A percentile compares a stretch with the other conserved stretches of the same genome.
Conservation (phyloP, 2,797 vertebrate species). For the Numenius phaeopus region DNA sequence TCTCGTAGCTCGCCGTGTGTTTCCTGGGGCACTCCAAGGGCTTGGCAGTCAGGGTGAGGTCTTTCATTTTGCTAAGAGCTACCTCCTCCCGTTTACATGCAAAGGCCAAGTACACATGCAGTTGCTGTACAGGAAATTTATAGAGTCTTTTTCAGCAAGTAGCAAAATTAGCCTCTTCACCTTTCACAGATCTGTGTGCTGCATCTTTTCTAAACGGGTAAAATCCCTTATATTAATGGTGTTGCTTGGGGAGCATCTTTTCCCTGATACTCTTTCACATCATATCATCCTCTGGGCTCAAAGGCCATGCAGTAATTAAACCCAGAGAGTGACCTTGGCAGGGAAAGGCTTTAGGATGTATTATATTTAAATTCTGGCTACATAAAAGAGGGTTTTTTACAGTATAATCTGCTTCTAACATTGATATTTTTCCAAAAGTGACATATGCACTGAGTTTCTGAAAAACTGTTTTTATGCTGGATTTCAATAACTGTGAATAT, state of each 20-base stretch:
- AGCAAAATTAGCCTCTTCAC: neutral
- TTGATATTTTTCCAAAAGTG: neutral
- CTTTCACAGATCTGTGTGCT: neutral
- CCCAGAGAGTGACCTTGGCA: neutral
- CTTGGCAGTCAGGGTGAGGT: rapidly evolving
- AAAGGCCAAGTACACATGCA: neutral
- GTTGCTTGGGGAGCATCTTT: neutral
- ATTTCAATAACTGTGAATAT: neutral
- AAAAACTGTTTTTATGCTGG: neutral
- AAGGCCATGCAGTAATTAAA: neutral
- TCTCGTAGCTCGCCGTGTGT: rapidly evolving
- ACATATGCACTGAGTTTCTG: neutral
- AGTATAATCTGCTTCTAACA: neutral
- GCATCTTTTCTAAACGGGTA: neutral
- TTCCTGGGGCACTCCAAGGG: neutral
- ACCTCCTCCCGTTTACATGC: rapidly evolving
- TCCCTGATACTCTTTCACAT: neutral
- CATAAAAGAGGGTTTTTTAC: neutral
- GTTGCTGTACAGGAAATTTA: neutral
- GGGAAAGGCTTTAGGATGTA: neutral
- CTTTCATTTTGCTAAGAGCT: neutral
- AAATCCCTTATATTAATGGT: neutral
- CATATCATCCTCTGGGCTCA: neutral
- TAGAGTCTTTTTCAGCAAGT: neutral
- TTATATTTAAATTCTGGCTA: neutral